A percentile compares a stretch with the other conserved stretches of the same genome.
These are phyloP conservation scores for Paragorgia papillata DNA, from an alignment of 92 coral and sea anemone species.

Conservation along the genomic window DNA sequence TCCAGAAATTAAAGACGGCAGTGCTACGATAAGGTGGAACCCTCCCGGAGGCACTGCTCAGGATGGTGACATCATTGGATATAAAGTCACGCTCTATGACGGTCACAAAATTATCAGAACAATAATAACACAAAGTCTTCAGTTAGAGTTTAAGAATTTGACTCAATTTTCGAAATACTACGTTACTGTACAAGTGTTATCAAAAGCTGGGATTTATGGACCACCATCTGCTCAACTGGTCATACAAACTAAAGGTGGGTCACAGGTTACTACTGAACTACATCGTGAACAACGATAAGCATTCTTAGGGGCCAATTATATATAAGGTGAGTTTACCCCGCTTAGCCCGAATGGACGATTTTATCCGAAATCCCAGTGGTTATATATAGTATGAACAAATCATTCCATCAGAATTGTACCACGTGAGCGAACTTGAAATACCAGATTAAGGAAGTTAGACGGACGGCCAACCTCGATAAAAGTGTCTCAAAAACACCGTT, in stretches of 20 bases:
- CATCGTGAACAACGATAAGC: no score
- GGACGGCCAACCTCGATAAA: no score
- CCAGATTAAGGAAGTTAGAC: no score
- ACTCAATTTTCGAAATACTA: constrained; percentile 37
- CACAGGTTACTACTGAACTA: no score
- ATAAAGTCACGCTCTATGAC: constrained; percentile 21
- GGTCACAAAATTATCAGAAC: neutral
- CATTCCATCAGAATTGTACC: no score
- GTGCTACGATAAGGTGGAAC: constrained; percentile 66
- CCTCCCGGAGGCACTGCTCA: constrained; percentile 43
- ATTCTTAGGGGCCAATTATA: no score
- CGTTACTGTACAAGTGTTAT: constrained; percentile 28
- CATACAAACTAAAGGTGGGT: constrained; percentile 45
- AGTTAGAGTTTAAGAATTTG: constrained; percentile 12
- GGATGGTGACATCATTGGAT: constrained; percentile 14
- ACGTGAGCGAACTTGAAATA: no score
- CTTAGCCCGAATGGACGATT: no score
- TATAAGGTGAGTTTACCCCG: no score
- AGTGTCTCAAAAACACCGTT: no score
- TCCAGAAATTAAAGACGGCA: constrained; percentile 28
- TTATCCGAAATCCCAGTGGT: no score
- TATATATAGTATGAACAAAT: no score
- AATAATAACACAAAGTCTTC: constrained; percentile 2
- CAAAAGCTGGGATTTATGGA: constrained; percentile 1
- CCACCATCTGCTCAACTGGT: constrained; percentile 15